Evolutionary conservation across 2,888 invertebrate genomes (phyloP), one percentile per base, ranked within the genome.

Genomic region (Melieria picta): DNA sequence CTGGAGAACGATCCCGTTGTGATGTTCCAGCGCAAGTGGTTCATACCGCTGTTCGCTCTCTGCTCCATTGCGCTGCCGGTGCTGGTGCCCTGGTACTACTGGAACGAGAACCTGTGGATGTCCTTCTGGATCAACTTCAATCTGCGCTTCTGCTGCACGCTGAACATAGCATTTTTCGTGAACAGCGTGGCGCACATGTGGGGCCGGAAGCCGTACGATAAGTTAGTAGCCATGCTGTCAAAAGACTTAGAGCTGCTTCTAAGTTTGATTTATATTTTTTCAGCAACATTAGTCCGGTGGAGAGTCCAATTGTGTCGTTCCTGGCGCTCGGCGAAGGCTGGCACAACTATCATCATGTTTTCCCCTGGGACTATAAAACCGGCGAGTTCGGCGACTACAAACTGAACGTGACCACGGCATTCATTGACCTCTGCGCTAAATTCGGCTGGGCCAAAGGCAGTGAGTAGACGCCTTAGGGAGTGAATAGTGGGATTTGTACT

Each of bases 111-210:
- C 1, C 83, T 94, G 10, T 89, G 91, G 88, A 91, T 90, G 78
- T 93, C 95, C 5, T 96, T 95, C 87, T 93, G 94, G 89, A 90
- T 97, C 7, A 93, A 93, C 81, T 95, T 94, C 83, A 91, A 95
- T 75, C 90, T 92, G 77, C 90, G 98, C 64, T 98, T 97, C 87
- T 92, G 92, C 68, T 89, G 92, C 76, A 94, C 94, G 0, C 90
- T 98, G 7, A 96, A 98, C 87, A 93, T 95, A 77, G 98, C 98
- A 1, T 98, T 94, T 90, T 91, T 93, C 80, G 97, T 98, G n/a
- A 98, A 98, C 86, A 96, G 96, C 84, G 93, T 94, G 10, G 97
- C 98, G 0, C 98, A 98, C 84, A 91, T 95, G 89, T 97, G 93
- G 91, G 97, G 97, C n/a, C 91, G 92, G 79, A 92, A 92, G 82